A percentile compares a stretch with the other conserved stretches of the same genome.
Conservation (phyloP, 1,140 invertebrate genomes). For the Conus betulinus region DNA sequence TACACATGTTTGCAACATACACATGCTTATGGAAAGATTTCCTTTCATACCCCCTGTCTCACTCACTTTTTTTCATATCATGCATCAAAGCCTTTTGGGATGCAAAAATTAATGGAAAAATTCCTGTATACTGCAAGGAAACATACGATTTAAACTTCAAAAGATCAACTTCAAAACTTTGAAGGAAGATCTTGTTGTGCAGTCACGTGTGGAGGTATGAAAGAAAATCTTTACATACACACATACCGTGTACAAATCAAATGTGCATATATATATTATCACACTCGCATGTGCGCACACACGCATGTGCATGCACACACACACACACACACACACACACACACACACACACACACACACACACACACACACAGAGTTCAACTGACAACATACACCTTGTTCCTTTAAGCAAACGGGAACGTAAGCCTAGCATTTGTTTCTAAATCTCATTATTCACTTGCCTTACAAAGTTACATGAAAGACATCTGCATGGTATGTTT, state of each 20-base stretch:
- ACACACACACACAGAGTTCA: neutral
- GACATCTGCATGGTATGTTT: too few species aligned
- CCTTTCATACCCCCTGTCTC: too few species aligned
- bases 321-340: neutral
- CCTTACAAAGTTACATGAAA: neutral
- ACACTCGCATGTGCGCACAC: neutral
- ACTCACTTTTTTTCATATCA: too few species aligned
- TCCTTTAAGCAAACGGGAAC: neutral
- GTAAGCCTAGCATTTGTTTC: neutral
- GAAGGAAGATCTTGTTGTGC: too few species aligned
- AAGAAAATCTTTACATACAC: neutral
- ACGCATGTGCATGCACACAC: neutral
- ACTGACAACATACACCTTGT: neutral
- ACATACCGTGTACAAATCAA: neutral
- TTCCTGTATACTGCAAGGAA: too few species aligned
- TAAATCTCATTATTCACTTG: neutral
- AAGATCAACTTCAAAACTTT: too few species aligned
- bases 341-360: conserved; percentile 7
- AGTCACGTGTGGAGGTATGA: neutral
- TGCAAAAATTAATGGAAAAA: too few species aligned
- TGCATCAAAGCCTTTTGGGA: too few species aligned
- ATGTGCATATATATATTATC: neutral
- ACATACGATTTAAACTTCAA: too few species aligned
- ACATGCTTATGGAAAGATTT: too few species aligned
- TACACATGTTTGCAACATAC: too few species aligned